Base-by-base conservation (phyloP, 2,888 invertebrate species). In the Tetragonula carbonaria region DNA sequence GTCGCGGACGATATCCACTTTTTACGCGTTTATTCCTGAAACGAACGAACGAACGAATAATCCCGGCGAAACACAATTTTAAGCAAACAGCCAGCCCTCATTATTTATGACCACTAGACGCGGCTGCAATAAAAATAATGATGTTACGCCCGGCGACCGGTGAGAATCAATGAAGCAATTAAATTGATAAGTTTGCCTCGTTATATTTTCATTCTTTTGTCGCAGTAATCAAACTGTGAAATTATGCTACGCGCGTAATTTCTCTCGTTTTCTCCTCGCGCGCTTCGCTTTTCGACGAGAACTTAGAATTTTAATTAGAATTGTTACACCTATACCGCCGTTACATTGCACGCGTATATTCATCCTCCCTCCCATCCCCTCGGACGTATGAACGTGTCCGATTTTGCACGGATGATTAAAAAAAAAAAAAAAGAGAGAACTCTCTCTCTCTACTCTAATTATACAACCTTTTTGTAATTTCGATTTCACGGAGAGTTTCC, bases 181-280 rank as follows among this genome's bases (percentile, higher is more conserved):
- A 83, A 83, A 83, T 83, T 83, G 82, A 83, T 83, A 83, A 83
- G 82, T 83, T 83, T 76, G 72, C 75, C 82, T 83, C 62, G 82
- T 83, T 83, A 83, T 76, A 72, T 76, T 74, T 83, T 72, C 80
- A 63, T 80, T 72, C 82, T 72, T 83, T 76, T 72, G 72, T 68
- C 72, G 57, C 55, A 45, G 45, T 72, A 50, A 80, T 83, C 82
- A 83, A 80, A 68, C 72, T 45, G 50, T 23, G 55, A 62, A 80
- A 83, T 83, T 76, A 74, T 62, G 23, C 23, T 6, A 11, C 18
- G 53, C 53, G 33, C 38, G 14, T 51, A 63, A 28, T 53, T 74
- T 16, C n/a, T n/a, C 21, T 51, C 50, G 8, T 38, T 38, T 4
- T 21, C 11, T 59, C 13, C 21, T 4, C n/a, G 0, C 23, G 16